Base-by-base conservation (phyloP, 2,113 vertebrate species). In the Lamprotornis superbus region DNA sequence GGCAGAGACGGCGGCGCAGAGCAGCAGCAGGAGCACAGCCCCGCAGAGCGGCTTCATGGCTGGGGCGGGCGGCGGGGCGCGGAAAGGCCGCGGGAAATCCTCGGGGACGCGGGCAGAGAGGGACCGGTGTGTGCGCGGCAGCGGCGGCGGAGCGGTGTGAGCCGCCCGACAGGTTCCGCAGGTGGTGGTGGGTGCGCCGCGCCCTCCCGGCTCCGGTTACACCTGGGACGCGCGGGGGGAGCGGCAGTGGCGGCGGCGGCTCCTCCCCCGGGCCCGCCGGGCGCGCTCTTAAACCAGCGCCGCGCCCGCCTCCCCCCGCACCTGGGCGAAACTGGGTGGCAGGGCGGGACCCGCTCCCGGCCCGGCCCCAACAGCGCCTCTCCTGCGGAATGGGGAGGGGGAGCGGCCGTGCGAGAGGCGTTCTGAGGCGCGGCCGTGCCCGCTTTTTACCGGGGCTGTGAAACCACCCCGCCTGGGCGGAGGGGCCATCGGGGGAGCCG, bases 141-240 rank as follows among this genome's bases (percentile, higher is more conserved):
- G 57, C 70, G 17, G 53, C 31, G 24, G 39, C 3, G 33, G 23
- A 12, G 6, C 73, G 30, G 6, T 64, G 17, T 75, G 94, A 96
- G 97, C 94, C 23, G 42, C 93, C 73, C 87, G 50, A 93, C 97
- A 87, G 94, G 97, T 97, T 95, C 91, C 85, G 69, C 95, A 90
- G 91, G 95, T 96, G 90, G 20, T 79, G 89, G 59, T 76, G 71
- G 64, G 75, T 68, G 76, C 10, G 78, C 68, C 90, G 78, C 83
- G 11, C 93, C 87, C 95, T 86, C 81, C 56, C 78, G 57, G 52
- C 94, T 96, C 95, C 37, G 65, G 92, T 97, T 97, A 89, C 97
- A 91, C 93, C 90, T 75, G 90, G 28, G 86, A 87, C 60, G 64
- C 64, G 60, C 55, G 17, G 83, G 44, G 65, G 82, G 11, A 81